These are phyloP conservation scores for Leiothrix lutea DNA, from an alignment of 2,113 vertebrate species.

Conservation along the genomic window DNA sequence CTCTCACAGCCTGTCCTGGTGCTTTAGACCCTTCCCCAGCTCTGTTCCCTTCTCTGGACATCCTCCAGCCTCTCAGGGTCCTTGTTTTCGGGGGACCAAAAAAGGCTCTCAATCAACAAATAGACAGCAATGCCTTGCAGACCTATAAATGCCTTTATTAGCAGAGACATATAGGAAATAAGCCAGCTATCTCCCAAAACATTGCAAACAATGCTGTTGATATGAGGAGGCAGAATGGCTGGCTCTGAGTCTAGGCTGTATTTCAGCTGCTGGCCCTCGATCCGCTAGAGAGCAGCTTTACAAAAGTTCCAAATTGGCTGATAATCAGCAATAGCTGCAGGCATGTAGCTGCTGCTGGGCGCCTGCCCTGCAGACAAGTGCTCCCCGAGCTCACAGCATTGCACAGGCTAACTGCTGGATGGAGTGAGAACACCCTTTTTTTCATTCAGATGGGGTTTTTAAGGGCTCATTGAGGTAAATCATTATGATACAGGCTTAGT, in stretches of 20 bases:
- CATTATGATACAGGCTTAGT: rapidly evolving
- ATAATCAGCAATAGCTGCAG: not conserved
- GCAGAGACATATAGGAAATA: not conserved
- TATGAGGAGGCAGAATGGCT: not conserved
- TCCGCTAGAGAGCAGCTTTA: not conserved
- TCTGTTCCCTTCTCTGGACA: not conserved
- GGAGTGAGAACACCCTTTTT: too few species aligned
- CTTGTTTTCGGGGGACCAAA: not conserved
- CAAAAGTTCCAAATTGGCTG: not conserved
- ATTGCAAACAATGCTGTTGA: not conserved
- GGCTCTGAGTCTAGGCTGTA: not conserved
- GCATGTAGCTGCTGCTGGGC: not conserved
- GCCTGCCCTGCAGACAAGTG: rapidly evolving
- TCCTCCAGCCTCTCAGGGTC: not conserved
- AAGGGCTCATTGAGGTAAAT: too few species aligned
- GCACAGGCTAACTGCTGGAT: not conserved
- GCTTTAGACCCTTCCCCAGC: not conserved
- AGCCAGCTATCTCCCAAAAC: not conserved
- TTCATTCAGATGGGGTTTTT: too few species aligned
- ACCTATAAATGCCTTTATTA: not conserved
- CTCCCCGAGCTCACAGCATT: not conserved
- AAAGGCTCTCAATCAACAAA: not conserved
- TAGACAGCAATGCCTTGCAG: rapidly evolving
- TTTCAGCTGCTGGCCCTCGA: not conserved
- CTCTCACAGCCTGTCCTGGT: not conserved